phyloP scores from a whole-genome alignment of 2,888 invertebrate species.

The Endomychus coccineus region DNA sequence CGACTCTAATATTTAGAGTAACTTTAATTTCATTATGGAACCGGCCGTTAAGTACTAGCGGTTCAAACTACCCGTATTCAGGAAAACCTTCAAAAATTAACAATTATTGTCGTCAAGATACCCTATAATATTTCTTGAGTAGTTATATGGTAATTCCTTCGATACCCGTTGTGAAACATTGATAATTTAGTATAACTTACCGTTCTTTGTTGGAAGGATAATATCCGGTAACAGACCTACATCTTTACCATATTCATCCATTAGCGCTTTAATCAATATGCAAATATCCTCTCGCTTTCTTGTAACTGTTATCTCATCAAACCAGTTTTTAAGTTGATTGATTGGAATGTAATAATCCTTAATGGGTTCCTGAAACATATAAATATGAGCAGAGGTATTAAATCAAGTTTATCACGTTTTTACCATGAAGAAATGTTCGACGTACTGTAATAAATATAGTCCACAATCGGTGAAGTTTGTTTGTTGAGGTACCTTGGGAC shows the following conservation, averaged over 20 bases:
- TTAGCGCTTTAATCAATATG: constrained; percentile 64
- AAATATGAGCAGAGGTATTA: neutral
- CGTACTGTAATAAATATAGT: constrained; percentile 89
- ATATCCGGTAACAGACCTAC: constrained; percentile 62
- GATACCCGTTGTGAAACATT: too few species aligned
- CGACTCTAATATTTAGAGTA: too few species aligned
- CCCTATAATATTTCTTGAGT: too few species aligned
- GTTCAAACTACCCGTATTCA: too few species aligned
- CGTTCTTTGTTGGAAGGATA: constrained; percentile 68
- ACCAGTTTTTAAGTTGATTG: constrained; percentile 77
- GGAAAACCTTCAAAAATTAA: too few species aligned
- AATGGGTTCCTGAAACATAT: constrained; percentile 62
- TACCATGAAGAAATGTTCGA: constrained; percentile 90
- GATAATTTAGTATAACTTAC: constrained; percentile 38
- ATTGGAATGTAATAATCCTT: constrained; percentile 77
- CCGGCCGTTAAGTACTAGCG: too few species aligned
- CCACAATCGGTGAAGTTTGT: constrained; percentile 97
- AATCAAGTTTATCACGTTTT: constrained; percentile 19
- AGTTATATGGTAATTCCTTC: too few species aligned
- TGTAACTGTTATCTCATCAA: constrained; percentile 73
- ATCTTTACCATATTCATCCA: constrained; percentile 65
- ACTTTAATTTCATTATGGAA: too few species aligned
- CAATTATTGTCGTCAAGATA: too few species aligned
- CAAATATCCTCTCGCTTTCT: constrained; percentile 83
- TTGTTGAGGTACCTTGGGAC: constrained; percentile 94